Conservation (phyloP, 2,113 vertebrate genomes). For the Esox niger region DNA sequence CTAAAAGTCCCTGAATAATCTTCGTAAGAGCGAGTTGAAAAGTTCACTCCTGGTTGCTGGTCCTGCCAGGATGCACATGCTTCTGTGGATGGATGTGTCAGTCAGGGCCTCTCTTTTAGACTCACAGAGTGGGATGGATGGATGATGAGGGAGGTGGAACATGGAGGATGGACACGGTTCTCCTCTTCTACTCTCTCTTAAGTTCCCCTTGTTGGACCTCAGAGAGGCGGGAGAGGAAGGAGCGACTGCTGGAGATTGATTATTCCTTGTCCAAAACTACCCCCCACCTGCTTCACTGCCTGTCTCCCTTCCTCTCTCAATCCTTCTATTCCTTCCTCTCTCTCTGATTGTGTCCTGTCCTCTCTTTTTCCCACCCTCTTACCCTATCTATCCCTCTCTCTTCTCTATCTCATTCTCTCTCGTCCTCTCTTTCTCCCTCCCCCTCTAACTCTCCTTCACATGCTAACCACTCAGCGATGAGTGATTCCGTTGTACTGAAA, state of each 20-base stretch:
- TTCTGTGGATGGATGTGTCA: not conserved
- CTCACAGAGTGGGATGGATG: constrained; percentile 12
- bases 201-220: constrained; percentile 1
- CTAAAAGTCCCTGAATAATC: constrained; percentile 10
- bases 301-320: not conserved
- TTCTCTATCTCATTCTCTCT: too few species aligned
- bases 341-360: not conserved
- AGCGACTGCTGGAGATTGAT: not conserved
- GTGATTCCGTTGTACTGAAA: constrained; percentile 52
- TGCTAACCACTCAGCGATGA: constrained; percentile 16
- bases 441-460: constrained; percentile 18
- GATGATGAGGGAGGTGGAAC: not conserved
- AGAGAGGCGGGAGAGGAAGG: constrained; percentile 13
- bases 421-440: constrained; percentile 11
- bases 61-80: constrained; percentile 10
- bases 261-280: not conserved
- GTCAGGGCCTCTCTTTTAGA: not conserved
- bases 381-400: too few species aligned
- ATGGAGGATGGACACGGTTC: not conserved
- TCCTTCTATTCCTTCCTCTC: not conserved
- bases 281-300: not conserved
- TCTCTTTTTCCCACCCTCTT: too few species aligned
- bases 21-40: constrained; percentile 29
- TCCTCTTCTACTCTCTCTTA: not conserved
- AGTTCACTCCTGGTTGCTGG: constrained; percentile 45